Evolutionary conservation across 2,797 vertebrate genomes (phyloP), one percentile per base, ranked within the genome.

Genomic region (Cryptoblepharus egeriae): DNA sequence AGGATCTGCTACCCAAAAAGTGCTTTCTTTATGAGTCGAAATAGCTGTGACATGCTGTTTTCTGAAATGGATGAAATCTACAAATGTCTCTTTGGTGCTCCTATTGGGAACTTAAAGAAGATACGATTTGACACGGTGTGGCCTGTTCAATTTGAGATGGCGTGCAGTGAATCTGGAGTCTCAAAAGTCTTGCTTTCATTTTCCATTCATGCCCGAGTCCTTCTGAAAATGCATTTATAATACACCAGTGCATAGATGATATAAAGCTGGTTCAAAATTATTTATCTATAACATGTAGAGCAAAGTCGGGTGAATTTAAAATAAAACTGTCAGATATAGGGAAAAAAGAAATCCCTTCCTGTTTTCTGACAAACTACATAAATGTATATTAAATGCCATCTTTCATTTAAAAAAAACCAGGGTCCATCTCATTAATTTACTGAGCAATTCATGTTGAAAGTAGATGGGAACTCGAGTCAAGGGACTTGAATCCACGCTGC

Each of bases 331-430:
- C 80, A 79, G 78, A 55, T 49, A 52, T 37, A 86, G 64, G 86
- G 86, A 82, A 88, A 87, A 81, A 86, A 85, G 83, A 88, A 88
- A 52, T 2, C 15, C 13, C 49, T 28, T 85, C 24, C 18, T 77
- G 35, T 83, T 32, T 37, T 49, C 37, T 82, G 58, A 86, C 60
- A 45, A 72, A 58, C 75, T 78, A 85, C 88, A 75, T 75, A 78
- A 77, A 91, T 75, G 69, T 65, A 75, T 88, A 89, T 89, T 88
- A 82, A 73, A 86, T 60, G 12, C 69, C 71, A 22, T 91, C 42
- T 69, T 55, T 65, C 84, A 61, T 26, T 79, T 88, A 70, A 60
- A 0, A 82, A 30, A n/a, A n/a, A n/a, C n/a, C 5, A 84, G 42
- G 73, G 58, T 77, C 28, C 70, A 52, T 39, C 26, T 52, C 71